Percentiles rank a stretch among this genome's conserved stretches.
Conservation (phyloP, 2,888 invertebrate genomes). For the Heliconius erato region DNA sequence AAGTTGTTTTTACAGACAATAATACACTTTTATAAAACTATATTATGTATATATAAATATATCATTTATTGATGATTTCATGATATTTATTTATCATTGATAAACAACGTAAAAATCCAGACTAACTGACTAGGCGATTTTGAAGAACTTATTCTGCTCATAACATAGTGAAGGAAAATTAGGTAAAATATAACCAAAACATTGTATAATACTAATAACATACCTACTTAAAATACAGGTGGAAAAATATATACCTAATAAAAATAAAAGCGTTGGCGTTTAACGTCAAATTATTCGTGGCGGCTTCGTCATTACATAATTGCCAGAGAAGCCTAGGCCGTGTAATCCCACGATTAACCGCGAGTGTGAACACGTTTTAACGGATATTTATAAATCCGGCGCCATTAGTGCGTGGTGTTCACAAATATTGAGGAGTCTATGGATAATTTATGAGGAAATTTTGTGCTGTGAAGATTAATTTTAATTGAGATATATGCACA, state of each 20-base stretch:
- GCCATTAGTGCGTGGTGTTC: constrained; percentile 32
- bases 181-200: background rate
- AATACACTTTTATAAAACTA: no score
- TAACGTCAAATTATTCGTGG: constrained; percentile 2
- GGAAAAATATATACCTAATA: background rate
- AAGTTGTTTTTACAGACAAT: no score
- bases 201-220: background rate
- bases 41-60: no score
- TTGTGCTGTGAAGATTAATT: background rate
- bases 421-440: background rate
- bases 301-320: constrained; percentile 8
- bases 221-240: background rate
- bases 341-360: constrained; percentile 39
- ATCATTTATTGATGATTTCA: no score
- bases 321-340: constrained; percentile 6
- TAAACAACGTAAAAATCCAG: no score
- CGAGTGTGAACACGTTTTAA: constrained; percentile 37
- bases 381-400: constrained; percentile 40
- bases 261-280: constrained; percentile 6
- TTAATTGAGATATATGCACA: background rate
- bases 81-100: no score
- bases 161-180: no score
- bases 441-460: constrained; percentile 1
- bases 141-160: no score
- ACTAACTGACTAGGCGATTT: no score